A percentile compares a stretch with the other conserved stretches of the same genome.
Conservation (phyloP, 2,888 invertebrate species). For the Drosophila ezoana region DNA sequence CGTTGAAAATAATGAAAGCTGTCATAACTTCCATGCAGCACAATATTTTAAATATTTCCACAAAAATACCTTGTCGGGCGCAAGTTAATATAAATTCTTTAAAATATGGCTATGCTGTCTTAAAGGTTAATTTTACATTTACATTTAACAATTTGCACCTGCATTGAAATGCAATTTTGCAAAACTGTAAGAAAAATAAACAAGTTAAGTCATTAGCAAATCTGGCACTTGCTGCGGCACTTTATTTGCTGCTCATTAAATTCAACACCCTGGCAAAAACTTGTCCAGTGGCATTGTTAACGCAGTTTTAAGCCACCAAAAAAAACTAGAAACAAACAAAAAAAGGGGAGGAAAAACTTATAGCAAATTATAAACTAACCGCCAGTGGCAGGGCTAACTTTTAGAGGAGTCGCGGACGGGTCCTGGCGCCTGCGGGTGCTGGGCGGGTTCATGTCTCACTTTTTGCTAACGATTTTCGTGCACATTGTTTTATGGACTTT, state of each 20-base stretch:
- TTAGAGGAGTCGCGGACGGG: slow-evolving; percentile 17
- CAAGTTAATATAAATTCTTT: no score
- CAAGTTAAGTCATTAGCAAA: slow-evolving; percentile 53
- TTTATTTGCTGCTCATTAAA: slow-evolving; percentile 64
- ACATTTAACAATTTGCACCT: slow-evolving; percentile 1
- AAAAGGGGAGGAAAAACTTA: slow-evolving; percentile 26
- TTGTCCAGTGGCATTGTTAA: slow-evolving; percentile 60
- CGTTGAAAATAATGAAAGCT: no score
- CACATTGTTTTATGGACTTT: slow-evolving; percentile 70
- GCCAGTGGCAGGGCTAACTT: slow-evolving; percentile 47
- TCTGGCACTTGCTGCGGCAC: slow-evolving; percentile 42
- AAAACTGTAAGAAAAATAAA: slow-evolving; percentile 5
- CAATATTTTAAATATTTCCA: no score
- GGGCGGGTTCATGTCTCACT: slow-evolving; percentile 36
- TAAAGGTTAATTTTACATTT: not conserved
- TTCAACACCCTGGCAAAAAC: slow-evolving; percentile 57
- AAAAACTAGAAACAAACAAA: slow-evolving; percentile 17
- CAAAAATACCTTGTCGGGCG: no score
- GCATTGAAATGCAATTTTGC: slow-evolving; percentile 19
- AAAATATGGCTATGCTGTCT: no score
- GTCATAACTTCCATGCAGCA: no score
- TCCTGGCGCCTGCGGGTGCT: not conserved
- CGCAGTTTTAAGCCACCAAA: slow-evolving; percentile 45
- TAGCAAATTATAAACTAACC: slow-evolving; percentile 61
- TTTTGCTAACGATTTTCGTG: slow-evolving; percentile 57